Conservation (phyloP, 2,888 invertebrate species). For the Drosophila ezoana region DNA sequence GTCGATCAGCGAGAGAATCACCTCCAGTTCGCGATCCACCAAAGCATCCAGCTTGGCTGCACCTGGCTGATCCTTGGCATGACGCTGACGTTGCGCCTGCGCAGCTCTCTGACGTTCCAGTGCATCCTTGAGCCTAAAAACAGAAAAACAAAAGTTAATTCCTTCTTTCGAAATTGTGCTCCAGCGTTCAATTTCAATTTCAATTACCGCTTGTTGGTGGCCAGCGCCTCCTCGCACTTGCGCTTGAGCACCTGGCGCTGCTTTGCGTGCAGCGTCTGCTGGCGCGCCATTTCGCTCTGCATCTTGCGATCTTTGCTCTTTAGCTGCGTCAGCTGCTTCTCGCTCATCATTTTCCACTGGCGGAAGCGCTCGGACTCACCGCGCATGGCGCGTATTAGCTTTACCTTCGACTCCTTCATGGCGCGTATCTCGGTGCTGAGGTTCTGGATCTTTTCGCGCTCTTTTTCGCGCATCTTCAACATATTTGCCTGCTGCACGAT, state of each 20-base stretch:
- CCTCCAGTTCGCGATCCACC: slow-evolving; percentile 92
- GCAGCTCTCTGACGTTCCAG: slow-evolving; percentile 81
- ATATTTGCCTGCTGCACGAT: slow-evolving; percentile 88
- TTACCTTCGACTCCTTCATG: slow-evolving; percentile 93
- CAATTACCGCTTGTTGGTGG: slow-evolving; percentile 91
- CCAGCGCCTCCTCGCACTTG: slow-evolving; percentile 95
- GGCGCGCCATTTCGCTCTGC: slow-evolving; percentile 91
- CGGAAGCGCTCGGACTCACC: slow-evolving; percentile 93
- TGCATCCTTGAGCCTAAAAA: slow-evolving; percentile 82
- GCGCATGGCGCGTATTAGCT: slow-evolving; percentile 93
- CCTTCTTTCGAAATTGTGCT: not conserved
- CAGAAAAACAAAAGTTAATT: not conserved
- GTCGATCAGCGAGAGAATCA: slow-evolving; percentile 91
- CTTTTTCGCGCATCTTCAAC: slow-evolving; percentile 92
- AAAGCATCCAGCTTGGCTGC: slow-evolving; percentile 86
- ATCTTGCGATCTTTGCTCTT: slow-evolving; percentile 93
- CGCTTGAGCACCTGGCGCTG: slow-evolving; percentile 94
- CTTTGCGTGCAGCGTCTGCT: slow-evolving; percentile 91
- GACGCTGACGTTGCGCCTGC: slow-evolving; percentile 78
- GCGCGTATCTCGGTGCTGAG: slow-evolving; percentile 90
- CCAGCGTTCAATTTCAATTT: not conserved
- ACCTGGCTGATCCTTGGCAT: slow-evolving; percentile 59
- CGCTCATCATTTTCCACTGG: slow-evolving; percentile 92
- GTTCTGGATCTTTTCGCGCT: slow-evolving; percentile 90
- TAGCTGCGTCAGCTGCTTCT: slow-evolving; percentile 91